A percentile compares a stretch with the other conserved stretches of the same genome.
Evolutionary conservation across 2,888 invertebrate species (phyloP).

Genomic region (Drosophila meridionalis): DNA sequence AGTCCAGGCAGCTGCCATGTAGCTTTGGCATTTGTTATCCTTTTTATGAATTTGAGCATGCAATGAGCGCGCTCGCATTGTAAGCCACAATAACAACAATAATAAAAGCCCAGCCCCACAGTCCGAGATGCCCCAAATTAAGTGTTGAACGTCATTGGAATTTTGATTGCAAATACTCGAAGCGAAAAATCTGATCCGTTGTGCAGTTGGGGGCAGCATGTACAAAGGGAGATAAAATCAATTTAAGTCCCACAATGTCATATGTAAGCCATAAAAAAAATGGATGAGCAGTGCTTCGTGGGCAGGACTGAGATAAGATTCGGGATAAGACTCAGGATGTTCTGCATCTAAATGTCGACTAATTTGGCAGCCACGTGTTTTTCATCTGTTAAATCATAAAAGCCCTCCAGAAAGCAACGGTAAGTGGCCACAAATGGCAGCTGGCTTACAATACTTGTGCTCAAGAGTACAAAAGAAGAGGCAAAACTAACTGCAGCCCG

Average conservation of each 20-base stretch:
- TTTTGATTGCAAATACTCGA: constrained; percentile 69
- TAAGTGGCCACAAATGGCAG: constrained; percentile 61
- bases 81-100: constrained; percentile 41
- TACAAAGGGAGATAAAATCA: constrained; percentile 29
- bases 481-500: constrained; percentile 48
- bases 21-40: constrained; percentile 74
- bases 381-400: constrained; percentile 51
- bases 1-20: constrained; percentile 57
- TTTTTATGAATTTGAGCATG: constrained; percentile 68
- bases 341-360: constrained; percentile 32
- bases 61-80: constrained; percentile 36
- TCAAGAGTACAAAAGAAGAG: constrained; percentile 25
- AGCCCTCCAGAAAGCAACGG: constrained; percentile 26
- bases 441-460: constrained; percentile 45
- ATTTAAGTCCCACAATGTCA: constrained; percentile 21
- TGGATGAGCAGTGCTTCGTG: constrained; percentile 1
- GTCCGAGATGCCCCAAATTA: constrained; percentile 44
- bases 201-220: constrained; percentile 6
- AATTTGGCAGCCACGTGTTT: constrained; percentile 53
- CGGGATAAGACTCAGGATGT: neutral
- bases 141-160: constrained; percentile 71
- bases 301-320: neutral
- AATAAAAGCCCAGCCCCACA: constrained; percentile 20
- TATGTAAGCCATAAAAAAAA: neutral
- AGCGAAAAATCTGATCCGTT: constrained; percentile 25